A percentile compares a stretch with the other conserved stretches of the same genome.
phyloP scores from a whole-genome alignment of 1,140 invertebrate genomes.

The Drosophila sproati region DNA sequence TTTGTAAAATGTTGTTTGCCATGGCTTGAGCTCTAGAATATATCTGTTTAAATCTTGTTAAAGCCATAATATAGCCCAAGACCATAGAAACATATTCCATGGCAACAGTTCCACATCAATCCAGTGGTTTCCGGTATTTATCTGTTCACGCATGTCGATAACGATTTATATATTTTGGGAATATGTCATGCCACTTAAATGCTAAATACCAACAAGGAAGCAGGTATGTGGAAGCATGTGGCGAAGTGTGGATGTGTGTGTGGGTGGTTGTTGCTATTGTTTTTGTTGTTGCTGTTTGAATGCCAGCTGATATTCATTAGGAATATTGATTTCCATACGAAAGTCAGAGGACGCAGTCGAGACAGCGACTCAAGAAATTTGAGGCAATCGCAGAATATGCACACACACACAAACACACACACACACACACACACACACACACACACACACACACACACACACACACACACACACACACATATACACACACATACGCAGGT shows the following conservation, averaged over 20 bases:
- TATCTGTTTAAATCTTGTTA: too few species aligned
- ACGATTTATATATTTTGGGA: conserved; percentile 60
- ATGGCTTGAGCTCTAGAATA: too few species aligned
- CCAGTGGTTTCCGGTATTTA: neutral
- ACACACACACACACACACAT: conserved; percentile 22
- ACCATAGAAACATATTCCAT: too few species aligned
- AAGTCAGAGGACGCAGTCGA: conserved; percentile 47
- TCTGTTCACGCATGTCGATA: conserved; percentile 22
- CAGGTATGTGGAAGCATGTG: neutral
- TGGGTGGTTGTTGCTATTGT: neutral
- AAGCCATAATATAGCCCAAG: too few species aligned
- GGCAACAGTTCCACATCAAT: too few species aligned
- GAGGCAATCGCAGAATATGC: conserved; percentile 43
- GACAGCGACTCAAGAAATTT: conserved; percentile 32
- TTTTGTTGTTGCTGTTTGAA: conserved; percentile 6
- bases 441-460: conserved; percentile 20
- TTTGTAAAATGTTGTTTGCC: too few species aligned
- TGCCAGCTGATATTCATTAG: conserved; percentile 73
- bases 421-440: neutral
- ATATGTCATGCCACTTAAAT: conserved; percentile 51
- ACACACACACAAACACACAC: conserved; percentile 31
- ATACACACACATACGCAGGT: conserved; percentile 15
- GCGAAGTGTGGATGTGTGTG: too few species aligned
- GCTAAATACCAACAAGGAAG: conserved; percentile 17
- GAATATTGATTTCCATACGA: conserved; percentile 79